Percentiles rank a stretch among this genome's conserved stretches.
phyloP scores from a whole-genome alignment of 2,113 vertebrate species.

The Phalacrocorax brasilianus region DNA sequence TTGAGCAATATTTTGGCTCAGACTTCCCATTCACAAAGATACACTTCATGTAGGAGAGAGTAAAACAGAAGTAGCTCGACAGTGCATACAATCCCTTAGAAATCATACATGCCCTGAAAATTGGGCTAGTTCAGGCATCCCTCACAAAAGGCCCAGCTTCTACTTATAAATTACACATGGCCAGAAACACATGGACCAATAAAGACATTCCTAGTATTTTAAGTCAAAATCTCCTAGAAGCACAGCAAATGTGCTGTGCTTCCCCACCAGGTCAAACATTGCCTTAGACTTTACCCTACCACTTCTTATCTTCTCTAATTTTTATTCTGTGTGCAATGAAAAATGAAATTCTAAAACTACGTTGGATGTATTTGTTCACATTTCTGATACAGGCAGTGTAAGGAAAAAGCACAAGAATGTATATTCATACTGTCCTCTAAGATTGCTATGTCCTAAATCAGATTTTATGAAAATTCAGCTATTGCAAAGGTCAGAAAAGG shows the following conservation, averaged over 20 bases:
- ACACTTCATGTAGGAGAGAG: neutral
- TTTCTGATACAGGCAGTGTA: neutral
- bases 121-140: neutral
- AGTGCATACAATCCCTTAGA: neutral
- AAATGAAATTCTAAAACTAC: neutral
- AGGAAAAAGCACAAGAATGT: neutral
- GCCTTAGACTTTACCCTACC: neutral
- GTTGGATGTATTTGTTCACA: neutral
- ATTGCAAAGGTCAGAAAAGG: neutral
- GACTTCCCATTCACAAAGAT: neutral
- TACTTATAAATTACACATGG: neutral
- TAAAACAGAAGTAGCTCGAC: neutral
- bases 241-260: neutral
- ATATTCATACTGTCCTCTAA: neutral
- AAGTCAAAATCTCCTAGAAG: neutral
- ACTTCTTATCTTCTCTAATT: neutral
- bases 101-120: neutral
- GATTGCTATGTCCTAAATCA: neutral
- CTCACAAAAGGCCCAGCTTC: neutral
- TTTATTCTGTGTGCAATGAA: neutral
- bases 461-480: neutral
- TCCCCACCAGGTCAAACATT: neutral
- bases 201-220: neutral
- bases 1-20: neutral
- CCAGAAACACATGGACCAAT: neutral